Percentiles rank a stretch among this genome's conserved stretches.
Evolutionary conservation across 2,797 vertebrate species (phyloP).

Genomic region (Scolopax rusticola): DNA sequence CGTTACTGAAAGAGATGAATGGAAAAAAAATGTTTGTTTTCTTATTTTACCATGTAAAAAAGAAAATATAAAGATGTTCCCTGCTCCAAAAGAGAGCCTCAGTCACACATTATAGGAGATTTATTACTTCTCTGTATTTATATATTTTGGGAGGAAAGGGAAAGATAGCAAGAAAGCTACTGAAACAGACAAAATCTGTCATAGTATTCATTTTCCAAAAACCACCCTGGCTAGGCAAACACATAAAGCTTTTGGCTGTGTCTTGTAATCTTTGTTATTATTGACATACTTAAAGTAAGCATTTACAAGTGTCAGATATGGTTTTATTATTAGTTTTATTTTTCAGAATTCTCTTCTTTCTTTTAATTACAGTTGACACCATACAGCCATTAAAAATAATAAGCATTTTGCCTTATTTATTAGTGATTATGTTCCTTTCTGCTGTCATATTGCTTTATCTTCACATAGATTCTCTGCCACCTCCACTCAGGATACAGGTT

Average conservation of each 20-base stretch:
- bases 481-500: not conserved
- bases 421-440: not conserved
- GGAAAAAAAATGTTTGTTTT: not conserved
- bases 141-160: not conserved
- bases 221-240: accelerated
- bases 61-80: not conserved
- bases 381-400: not conserved
- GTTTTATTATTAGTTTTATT: not conserved
- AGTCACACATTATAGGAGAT: not conserved
- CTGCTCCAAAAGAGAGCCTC: not conserved
- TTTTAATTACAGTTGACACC: not conserved
- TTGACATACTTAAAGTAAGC: not conserved
- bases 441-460: not conserved
- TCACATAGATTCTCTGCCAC: not conserved
- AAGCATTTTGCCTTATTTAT: not conserved
- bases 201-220: not conserved
- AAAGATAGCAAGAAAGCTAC: not conserved
- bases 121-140: not conserved
- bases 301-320: not conserved
- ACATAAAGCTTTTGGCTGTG: not conserved
- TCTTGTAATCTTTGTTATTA: not conserved
- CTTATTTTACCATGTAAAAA: not conserved
- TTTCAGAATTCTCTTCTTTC: not conserved
- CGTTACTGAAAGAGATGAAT: not conserved
- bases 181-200: not conserved